Evolutionary conservation across 2,113 vertebrate species (phyloP), one percentile per base, ranked within the genome.

Genomic region (Platysteira castanea): DNA sequence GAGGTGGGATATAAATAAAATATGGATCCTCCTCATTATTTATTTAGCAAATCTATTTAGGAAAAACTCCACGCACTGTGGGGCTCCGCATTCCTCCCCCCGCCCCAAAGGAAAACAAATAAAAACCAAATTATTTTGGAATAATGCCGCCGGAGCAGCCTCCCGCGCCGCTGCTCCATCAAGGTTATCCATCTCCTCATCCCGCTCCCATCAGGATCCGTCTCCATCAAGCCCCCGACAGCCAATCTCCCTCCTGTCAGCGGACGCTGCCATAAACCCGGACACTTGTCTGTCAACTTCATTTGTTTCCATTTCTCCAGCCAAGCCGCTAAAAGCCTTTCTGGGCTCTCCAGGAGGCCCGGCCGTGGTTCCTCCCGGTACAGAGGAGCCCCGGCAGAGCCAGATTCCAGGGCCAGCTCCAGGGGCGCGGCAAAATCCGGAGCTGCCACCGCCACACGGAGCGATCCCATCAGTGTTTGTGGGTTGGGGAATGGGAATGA

Each of bases 301-400:
- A 84, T 95, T 95, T 93, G 53, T 92, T 97, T 92, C 93, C 88
- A 95, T 96, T 82, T 54, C 83, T 92, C 61, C 73, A 75, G 73
- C 76, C 64, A 6, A 82, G 82, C 53, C 27, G 9, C 91, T 87
- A 83, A 95, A 93, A 91, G 87, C 86, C 89, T 92, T 56, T 15
- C 63, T 2, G 4, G 57, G 49, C 77, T 28, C 26, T 7, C 50
- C 2, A 1, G 35, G 56, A 11, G 42, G 68, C 47, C 50, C 4
- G 1, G 35, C 18, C 20, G 1, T 1, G 33, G 22, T 7, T 57
- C 35, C 83, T 77, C 37, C 46, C 2, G 5, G 21, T 13, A 18
- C 52, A 7, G 52, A 56, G 28, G 28, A 82, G 46, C 61, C 24
- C 22, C 2, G 28, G 47, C 84, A 70, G 15, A 21, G 65, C n/a